Base-by-base conservation (phyloP, 2,888 invertebrate species). In the Eupithecia inturbata region DNA sequence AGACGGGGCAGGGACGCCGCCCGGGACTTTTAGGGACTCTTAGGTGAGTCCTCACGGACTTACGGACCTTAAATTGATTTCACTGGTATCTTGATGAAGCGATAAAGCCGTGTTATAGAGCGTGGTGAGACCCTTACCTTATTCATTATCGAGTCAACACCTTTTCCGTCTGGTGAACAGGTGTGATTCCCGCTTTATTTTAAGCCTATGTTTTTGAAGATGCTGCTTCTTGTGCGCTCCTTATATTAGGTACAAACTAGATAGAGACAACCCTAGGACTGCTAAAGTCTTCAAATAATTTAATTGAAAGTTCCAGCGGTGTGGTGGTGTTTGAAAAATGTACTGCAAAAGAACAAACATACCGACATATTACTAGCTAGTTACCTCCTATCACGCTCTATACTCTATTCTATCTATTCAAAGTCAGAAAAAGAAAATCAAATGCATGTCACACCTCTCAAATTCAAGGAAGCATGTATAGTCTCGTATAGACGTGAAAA, bases 1-100 rank as follows among this genome's bases (percentile, higher is more conserved):
- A 93, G 92, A 92, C 93, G 92, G 91, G 91, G 89, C 91, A 88
- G 92, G 92, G 92, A 90, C 92, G 92, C 72, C 74, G 70, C 91
- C 90, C 89, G 88, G 91, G 91, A 92, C 92, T 93, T 92, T 93
- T 92, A 92, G 93, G 92, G 93, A 91, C 92, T 92, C 92, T 89
- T 92, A 91, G 92, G 90, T 90, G 90, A 90, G 91, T 87, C 90
- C 87, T 86, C 82, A 82, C 86, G 88, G 89, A 89, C 91, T 91
- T 88, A 89, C 87, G 83, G 87, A 82, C 86, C 88, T 89, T 86
- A 91, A 93, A 93, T 93, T 93, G 92, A 92, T 93, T 93, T 92
- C 85, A 84, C 87, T 88, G 87, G 88, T 89, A 90, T 91, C 91
- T 89, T 89, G 90, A 92, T 93, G 88, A 92, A 91, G 91, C 90